Percentiles rank a stretch among this genome's conserved stretches.
phyloP scores from a whole-genome alignment of 2,113 vertebrate genomes.

The Crypturellus undulatus region DNA sequence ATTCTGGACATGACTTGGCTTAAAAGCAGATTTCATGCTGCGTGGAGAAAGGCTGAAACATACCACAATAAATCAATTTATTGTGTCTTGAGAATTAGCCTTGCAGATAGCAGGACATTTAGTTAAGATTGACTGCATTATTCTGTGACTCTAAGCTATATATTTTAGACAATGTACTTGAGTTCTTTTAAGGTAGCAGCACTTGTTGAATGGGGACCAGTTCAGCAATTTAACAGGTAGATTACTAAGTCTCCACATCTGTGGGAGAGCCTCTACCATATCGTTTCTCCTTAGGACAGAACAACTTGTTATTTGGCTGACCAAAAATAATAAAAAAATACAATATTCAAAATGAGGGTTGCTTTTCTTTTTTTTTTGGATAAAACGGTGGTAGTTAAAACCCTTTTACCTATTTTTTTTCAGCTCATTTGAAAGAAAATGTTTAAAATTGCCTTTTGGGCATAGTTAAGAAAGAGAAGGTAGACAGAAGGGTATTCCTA shows the following conservation, averaged over 20 bases:
- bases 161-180: not conserved
- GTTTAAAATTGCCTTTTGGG: not conserved
- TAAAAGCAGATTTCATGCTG: not conserved
- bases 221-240: not conserved
- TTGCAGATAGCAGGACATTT: not conserved
- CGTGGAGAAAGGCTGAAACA: not conserved
- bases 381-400: not conserved
- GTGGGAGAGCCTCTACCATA: not conserved
- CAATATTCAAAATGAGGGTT: not conserved
- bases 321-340: not conserved
- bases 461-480: not conserved
- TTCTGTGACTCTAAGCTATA: not conserved
- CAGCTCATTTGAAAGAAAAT: not conserved
- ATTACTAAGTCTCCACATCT: not conserved
- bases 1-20: not conserved
- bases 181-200: not conserved
- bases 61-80: not conserved
- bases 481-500: not conserved
- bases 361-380: not conserved
- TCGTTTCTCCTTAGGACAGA: not conserved
- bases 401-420: not conserved
- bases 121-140: not conserved
- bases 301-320: not conserved
- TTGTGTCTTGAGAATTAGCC: not conserved
- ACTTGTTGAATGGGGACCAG: not conserved